Evolutionary conservation across 2,797 vertebrate species (phyloP), one percentile per base, ranked within the genome.

Genomic region (Manis pentadactyla): DNA sequence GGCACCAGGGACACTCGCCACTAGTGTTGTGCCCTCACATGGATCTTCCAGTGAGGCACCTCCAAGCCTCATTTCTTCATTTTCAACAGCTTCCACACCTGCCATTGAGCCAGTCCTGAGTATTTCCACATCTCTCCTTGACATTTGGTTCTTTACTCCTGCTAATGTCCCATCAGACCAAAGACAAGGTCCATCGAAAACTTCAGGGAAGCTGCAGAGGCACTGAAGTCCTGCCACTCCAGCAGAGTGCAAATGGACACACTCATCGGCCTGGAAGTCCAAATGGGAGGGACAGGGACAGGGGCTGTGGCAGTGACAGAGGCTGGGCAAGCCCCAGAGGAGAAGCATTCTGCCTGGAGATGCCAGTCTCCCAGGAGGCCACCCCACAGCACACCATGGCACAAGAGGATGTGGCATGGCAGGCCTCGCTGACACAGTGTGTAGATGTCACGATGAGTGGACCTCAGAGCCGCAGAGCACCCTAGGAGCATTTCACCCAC

Each of bases 251-350:
- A 8, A 2, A 1, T 7, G 49, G 8, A 37, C 2, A 3, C 2
- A 25, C 31, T 11, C 4, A 0, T 55, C 17, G 23, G 42, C 49
- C 27, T 17, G 23, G 57, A 37, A 21, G 31, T 39, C 79, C 3
- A 0, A 0, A 2, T 7, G 23, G 55, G 37, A 29, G 29, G 34
- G 23, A 39, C 37, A 4, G 12, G 39, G 14, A 46, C 42, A 42
- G 21, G 61, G 0, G 4, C 29, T 37, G 9, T 5, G 2, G 31
- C 1, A 10, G 3, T 9, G 19, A 46, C 42, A 46, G 51, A 64
- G 37, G 49, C 17, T 10, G 17, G 77, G 42, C 63, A 34, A 1
- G 7, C 39, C 68, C 37, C 14, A 1, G 19, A 5, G 55, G 31
- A 64, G 9, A 51, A 10, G 15, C 27, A 0, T 63, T 64, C 29